Evolutionary conservation across 2,797 vertebrate genomes (phyloP), one percentile per base, ranked within the genome.

Genomic region (Artibeus jamaicensis): DNA sequence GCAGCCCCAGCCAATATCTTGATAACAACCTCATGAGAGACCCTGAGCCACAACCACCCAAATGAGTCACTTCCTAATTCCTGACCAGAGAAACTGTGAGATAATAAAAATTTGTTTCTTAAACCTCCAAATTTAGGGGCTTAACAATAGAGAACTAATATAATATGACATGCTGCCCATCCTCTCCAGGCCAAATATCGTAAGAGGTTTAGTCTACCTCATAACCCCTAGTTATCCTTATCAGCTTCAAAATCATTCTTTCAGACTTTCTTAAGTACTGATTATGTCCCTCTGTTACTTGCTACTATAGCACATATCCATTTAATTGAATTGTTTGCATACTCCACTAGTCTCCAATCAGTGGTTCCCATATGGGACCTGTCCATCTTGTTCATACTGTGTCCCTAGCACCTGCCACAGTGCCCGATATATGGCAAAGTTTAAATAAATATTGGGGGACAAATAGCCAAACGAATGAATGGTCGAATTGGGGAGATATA

Each of bases 101-200:
- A 77, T 44, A 42, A 73, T 78, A 83, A 48, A 81, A 55, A 26
- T 26, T 99, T 88, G 57, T 82, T 79, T 83, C 59, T 84, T 53
- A 93, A 79, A 65, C 6, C 37, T 79, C 62, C 71, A 79, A 42
- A 85, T 65, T 65, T 67, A 1, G n/a, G 62, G 18, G 3, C 29
- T 68, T 83, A 68, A 44, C 39, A 78, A 55, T 5, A 74, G 46
- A 83, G 29, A 76, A 76, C 76, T 44, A 79, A 73, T 87, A 83
- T 3, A 76, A 42, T 65, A 81, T 29, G 34, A 24, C 19, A 71
- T 24, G 73, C 65, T 74, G 74, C 55, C 37, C 74, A 55, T 44
- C 18, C 46, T 70, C n/a, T 86, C 32, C 34, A 90, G 46, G 37
- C 18, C 42, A 50, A 86, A 92, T 5, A 59, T 42, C 46, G 21